Evolutionary conservation across 2,797 vertebrate species (phyloP), one percentile per base, ranked within the genome.

Genomic region (Glyptemys insculpta): DNA sequence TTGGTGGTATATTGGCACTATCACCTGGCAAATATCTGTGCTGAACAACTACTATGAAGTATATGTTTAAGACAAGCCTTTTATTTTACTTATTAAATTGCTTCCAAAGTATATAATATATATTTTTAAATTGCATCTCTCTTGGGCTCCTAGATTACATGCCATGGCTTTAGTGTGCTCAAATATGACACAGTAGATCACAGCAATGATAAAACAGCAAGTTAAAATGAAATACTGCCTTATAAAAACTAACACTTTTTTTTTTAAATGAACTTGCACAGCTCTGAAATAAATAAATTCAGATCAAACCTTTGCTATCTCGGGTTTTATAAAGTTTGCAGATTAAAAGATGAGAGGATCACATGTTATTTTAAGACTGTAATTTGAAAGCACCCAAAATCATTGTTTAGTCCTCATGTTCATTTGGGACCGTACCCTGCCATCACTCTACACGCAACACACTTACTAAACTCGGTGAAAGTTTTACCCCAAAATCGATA

Each of bases 401-500:
- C 53, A 74, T 56, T 86, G 31, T 47, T 91, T 88, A 8, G 5
- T 78, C 65, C 14, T 87, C 79, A 18, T 27, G 79, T 21, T 31
- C 52, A 79, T 37, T 57, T 95, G 88, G 47, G 1, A 9, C 2
- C 37, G 85, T 31, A 79, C 18, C 14, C 8, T 81, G 54, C 37
- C 41, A 62, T 85, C 86, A 6, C 11, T 87, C 44, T 56, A 85
- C 15, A 89, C 37, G 76, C 11, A 88, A 90, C 87, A 79, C 27
- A 76, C 44, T n/a, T 93, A 89, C 37, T 81, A 91, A 27, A 57
- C 8, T 53, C 2, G 0, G 53, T 25, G 41, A 47, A 49, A 62
- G 10, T 82, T 95, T 92, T 91, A 96, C 59, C n/a, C 1, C 65
- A 92, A 97, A 95, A 91, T 95, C 91, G 82, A 90, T 93, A 41